Conservation (phyloP, 2,888 invertebrate genomes). For the Tholera decimalis region DNA sequence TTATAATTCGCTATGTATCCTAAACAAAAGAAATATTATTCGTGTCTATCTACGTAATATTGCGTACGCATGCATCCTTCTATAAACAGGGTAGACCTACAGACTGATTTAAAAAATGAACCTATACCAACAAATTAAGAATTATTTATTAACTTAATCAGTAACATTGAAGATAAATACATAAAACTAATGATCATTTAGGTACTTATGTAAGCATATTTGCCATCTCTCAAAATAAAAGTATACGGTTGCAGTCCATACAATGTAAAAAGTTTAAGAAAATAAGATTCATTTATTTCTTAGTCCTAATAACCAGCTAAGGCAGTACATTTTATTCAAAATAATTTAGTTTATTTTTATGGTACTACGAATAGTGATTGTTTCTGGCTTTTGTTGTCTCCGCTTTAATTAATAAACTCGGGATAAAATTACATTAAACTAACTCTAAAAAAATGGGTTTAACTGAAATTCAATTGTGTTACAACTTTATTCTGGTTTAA, state of each 20-base stretch:
- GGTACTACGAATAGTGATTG: not conserved
- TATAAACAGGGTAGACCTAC: too few species aligned
- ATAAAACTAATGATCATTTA: not conserved
- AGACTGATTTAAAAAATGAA: too few species aligned
- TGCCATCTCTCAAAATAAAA: not conserved
- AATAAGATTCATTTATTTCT: not conserved
- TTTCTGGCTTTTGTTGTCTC: too few species aligned
- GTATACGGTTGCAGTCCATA: not conserved
- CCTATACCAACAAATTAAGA: too few species aligned
- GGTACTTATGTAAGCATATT: not conserved
- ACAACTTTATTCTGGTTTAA: too few species aligned
- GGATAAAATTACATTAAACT: not conserved
- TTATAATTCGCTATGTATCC: too few species aligned
- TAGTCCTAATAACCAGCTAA: too few species aligned
- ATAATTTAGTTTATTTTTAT: conserved; percentile 12
- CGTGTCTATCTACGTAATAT: too few species aligned
- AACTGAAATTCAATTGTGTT: not conserved
- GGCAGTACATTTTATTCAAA: conserved; percentile 2
- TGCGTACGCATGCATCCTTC: too few species aligned
- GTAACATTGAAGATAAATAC: not conserved
- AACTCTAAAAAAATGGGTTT: not conserved
- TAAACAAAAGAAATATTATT: too few species aligned
- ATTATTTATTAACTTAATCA: not conserved
- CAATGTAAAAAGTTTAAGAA: not conserved
- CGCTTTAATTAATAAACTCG: not conserved